These are phyloP conservation scores for Aromia moschata DNA, from an alignment of 2,888 invertebrate genomes.

Conservation along the genomic window DNA sequence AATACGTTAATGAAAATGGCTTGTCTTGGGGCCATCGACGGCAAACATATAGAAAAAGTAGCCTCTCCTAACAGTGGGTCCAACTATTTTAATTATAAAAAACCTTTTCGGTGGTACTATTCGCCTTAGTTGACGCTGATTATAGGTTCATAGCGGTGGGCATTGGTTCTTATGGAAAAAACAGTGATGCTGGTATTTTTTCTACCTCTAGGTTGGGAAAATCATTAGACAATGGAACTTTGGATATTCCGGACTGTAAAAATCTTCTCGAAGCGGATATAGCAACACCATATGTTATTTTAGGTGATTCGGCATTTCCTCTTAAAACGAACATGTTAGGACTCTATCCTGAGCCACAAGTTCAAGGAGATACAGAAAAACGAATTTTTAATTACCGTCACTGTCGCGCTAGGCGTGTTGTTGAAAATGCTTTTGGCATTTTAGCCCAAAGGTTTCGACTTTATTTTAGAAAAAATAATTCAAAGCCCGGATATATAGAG, in stretches of 20 bases:
- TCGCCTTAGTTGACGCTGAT: conserved; percentile 37
- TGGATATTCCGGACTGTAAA: not conserved
- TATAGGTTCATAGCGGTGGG: conserved; percentile 43
- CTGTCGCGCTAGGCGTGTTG: conserved; percentile 14
- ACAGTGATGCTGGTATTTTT: conserved; percentile 42
- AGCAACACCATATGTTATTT: not conserved
- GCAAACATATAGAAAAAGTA: not conserved
- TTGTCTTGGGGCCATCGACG: too few species aligned
- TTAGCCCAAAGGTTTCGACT: conserved; percentile 16
- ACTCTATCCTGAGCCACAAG: conserved; percentile 8
- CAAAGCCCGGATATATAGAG: conserved; percentile 11
- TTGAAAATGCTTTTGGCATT: conserved; percentile 20
- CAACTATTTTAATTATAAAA: not conserved
- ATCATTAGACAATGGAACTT: not conserved
- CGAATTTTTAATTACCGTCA: conserved; percentile 14
- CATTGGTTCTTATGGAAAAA: conserved; percentile 40
- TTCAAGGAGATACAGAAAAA: not conserved
- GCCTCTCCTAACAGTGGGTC: conserved; percentile 8
- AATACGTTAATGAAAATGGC: too few species aligned
- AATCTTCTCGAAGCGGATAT: not conserved
- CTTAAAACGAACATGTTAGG: conserved; percentile 1
- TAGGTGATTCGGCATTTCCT: conserved; percentile 1
- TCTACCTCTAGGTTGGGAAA: not conserved
- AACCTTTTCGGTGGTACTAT: conserved; percentile 23
- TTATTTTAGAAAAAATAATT: conserved; percentile 15